Percentiles rank a stretch among this genome's conserved stretches.
Conservation (phyloP, 2,888 invertebrate species). For the Elegia similella region DNA sequence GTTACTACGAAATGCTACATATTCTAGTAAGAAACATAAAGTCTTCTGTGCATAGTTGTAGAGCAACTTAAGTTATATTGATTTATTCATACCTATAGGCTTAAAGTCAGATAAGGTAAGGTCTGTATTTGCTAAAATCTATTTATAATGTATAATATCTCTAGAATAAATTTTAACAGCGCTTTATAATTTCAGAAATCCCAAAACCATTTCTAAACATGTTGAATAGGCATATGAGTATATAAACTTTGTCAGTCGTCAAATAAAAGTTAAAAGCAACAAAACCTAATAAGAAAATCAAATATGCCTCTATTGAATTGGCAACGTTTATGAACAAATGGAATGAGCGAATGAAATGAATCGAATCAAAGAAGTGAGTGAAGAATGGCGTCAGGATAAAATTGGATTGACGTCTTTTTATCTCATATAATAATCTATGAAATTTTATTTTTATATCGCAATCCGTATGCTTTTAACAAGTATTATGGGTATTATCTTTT, state of each 20-base stretch:
- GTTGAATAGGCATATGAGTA: too few species aligned
- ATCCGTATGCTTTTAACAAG: background rate
- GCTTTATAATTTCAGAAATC: too few species aligned
- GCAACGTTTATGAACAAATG: constrained; percentile 11
- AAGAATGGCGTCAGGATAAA: background rate
- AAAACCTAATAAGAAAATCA: constrained; percentile 1
- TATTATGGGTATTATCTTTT: background rate
- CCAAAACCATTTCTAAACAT: too few species aligned
- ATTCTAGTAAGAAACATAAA: too few species aligned
- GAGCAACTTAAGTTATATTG: too few species aligned
- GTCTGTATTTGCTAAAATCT: too few species aligned
- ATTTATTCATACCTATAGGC: too few species aligned
- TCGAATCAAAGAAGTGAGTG: constrained; percentile 10
- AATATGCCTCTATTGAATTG: constrained; percentile 10
- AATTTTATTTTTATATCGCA: background rate
- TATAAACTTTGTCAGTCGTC: background rate
- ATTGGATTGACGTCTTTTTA: constrained; percentile 10
- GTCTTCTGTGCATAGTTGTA: too few species aligned
- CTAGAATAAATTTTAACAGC: too few species aligned
- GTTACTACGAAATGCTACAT: too few species aligned
- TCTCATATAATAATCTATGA: background rate
- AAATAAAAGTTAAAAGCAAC: background rate
- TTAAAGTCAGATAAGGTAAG: too few species aligned
- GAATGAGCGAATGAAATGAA: constrained; percentile 16
- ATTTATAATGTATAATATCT: too few species aligned